These are phyloP conservation scores for Phenganax stokvisi DNA, from an alignment of 92 coral and sea anemone genomes.

Conservation along the genomic window DNA sequence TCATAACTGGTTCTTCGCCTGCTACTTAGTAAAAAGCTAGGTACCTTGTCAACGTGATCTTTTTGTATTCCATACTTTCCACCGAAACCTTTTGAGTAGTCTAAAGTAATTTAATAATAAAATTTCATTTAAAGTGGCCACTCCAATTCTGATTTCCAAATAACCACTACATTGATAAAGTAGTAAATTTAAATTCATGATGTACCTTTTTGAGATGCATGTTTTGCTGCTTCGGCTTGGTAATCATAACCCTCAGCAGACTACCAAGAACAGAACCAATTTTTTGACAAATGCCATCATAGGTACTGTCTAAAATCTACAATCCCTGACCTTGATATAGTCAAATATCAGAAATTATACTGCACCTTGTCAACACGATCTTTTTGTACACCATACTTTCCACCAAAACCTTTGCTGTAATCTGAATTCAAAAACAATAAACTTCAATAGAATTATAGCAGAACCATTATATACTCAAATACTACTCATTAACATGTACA, in stretches of 20 bases:
- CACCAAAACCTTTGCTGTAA: slow-evolving; percentile 80
- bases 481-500: no score
- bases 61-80: slow-evolving; percentile 95
- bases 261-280: slow-evolving; percentile 40
- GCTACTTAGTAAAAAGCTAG: not conserved
- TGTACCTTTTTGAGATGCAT: slow-evolving; percentile 77
- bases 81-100: slow-evolving; percentile 90
- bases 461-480: no score
- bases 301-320: not conserved
- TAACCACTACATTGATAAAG: not conserved
- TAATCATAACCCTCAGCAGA: slow-evolving; percentile 85
- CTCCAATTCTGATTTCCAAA: not conserved
- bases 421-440: slow-evolving; percentile 31
- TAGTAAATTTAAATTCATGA: not conserved
- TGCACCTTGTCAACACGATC: slow-evolving; percentile 59
- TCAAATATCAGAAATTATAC: not conserved
- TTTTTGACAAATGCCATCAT: not conserved
- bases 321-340: not conserved
- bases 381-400: slow-evolving; percentile 79
- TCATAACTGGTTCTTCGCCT: not conserved
- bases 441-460: no score
- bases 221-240: slow-evolving; percentile 82
- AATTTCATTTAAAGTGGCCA: not conserved
- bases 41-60: slow-evolving; percentile 84
- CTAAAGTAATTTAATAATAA: slow-evolving; percentile 40